Conservation (phyloP, 1,140 invertebrate genomes). For the Drosophila azteca region DNA sequence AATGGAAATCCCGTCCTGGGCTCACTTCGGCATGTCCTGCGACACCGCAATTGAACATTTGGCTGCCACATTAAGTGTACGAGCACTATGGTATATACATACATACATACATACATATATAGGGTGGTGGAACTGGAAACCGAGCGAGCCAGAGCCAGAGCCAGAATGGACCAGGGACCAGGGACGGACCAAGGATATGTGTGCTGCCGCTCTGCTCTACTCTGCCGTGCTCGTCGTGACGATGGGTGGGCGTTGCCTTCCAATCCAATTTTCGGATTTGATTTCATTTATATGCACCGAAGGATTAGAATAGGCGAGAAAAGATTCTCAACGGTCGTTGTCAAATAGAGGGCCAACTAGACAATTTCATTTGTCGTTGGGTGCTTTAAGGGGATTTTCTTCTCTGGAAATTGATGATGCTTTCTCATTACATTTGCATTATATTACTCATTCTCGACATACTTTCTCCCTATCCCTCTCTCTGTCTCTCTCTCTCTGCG, state of each 20-base stretch:
- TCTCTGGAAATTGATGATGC: slow-evolving; percentile 69
- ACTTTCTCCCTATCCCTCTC: too few relatives aligned
- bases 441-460: slow-evolving; percentile 57
- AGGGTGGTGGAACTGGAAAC: slow-evolving; percentile 17
- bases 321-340: slow-evolving; percentile 47
- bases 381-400: slow-evolving; percentile 74
- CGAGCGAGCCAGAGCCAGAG: neutral
- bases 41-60: slow-evolving; percentile 82
- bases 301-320: slow-evolving; percentile 67
- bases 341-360: slow-evolving; percentile 22
- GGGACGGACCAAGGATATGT: slow-evolving; percentile 20
- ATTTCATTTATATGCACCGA: slow-evolving; percentile 74
- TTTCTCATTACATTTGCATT: slow-evolving; percentile 82
- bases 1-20: slow-evolving; percentile 62
- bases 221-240: slow-evolving; percentile 12
- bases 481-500: too few relatives aligned
- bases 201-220: neutral
- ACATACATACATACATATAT: neutral
- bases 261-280: slow-evolving; percentile 81
- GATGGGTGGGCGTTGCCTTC: slow-evolving; percentile 76
- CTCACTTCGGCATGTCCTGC: slow-evolving; percentile 76
- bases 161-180: too few relatives aligned
- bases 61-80: slow-evolving; percentile 69
- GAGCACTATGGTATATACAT: neutral
- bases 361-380: slow-evolving; percentile 77